Conservation (phyloP, 2,888 invertebrate species). For the Callimorpha dominula region DNA sequence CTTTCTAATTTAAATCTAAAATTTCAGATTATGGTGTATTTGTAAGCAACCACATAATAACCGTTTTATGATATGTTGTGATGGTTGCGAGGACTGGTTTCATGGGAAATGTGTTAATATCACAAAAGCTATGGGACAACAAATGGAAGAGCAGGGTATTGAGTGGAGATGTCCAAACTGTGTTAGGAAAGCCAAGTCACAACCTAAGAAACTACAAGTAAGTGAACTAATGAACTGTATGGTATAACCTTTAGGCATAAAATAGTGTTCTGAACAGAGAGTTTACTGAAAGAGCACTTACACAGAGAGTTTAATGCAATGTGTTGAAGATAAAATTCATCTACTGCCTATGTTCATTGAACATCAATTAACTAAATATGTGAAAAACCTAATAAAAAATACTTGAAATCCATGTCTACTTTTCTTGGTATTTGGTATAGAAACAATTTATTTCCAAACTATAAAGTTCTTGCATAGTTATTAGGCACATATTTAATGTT, state of each 20-base stretch:
- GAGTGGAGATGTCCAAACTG: slow-evolving; percentile 97
- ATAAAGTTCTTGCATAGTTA: too few species aligned
- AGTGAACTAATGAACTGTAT: slow-evolving; percentile 39
- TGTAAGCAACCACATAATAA: slow-evolving; percentile 98
- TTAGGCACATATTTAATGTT: too few species aligned
- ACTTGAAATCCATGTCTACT: too few species aligned
- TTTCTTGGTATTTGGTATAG: too few species aligned
- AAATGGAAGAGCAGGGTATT: slow-evolving; percentile 95
- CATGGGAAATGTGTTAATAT: slow-evolving; percentile 99
- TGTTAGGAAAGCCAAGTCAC: slow-evolving; percentile 84
- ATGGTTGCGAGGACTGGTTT: slow-evolving; percentile 98
- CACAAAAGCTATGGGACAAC: slow-evolving; percentile 95
- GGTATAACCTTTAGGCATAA: neutral
- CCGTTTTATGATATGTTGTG: slow-evolving; percentile 99
- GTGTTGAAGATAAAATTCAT: too few species aligned
- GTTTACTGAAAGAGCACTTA: too few species aligned
- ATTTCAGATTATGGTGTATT: slow-evolving; percentile 94
- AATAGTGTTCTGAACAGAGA: neutral
- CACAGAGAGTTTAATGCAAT: too few species aligned
- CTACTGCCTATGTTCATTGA: too few species aligned
- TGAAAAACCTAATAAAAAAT: too few species aligned
- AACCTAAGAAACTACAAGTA: slow-evolving; percentile 58
- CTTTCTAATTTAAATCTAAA: neutral
- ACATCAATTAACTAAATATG: too few species aligned
- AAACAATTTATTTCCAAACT: too few species aligned